phyloP scores from a whole-genome alignment of 2,113 vertebrate species.

The Leptocoma aspasia region DNA sequence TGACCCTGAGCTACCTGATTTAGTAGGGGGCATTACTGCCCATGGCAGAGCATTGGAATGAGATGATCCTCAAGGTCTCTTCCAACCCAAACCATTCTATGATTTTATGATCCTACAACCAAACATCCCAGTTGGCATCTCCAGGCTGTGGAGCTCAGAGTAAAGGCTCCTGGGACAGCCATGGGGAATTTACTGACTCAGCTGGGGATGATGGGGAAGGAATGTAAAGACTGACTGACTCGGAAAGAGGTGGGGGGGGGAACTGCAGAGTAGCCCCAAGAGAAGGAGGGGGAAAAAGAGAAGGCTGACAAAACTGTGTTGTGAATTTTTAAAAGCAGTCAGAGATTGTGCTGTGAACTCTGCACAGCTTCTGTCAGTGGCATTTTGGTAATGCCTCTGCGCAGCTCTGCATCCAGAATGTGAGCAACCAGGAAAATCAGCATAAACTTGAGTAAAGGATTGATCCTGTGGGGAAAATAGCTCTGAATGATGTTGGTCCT shows the following conservation, averaged over 20 bases:
- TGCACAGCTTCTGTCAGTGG: not conserved
- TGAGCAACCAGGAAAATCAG: not conserved
- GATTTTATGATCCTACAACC: not conserved
- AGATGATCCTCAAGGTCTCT: not conserved
- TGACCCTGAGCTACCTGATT: not conserved
- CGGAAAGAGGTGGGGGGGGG: fast-evolving
- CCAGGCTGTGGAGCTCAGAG: not conserved
- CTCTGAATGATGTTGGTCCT: not conserved
- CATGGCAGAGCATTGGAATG: not conserved
- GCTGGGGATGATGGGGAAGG: not conserved
- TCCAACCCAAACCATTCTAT: not conserved
- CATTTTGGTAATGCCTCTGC: not conserved
- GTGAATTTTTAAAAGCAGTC: not conserved
- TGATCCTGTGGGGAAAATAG: not conserved
- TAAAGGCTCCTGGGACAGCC: not conserved
- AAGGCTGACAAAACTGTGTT: not conserved
- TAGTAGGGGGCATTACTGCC: not conserved
- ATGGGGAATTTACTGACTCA: not conserved
- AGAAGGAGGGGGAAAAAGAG: not conserved
- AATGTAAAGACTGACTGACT: not conserved
- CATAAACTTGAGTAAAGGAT: not conserved
- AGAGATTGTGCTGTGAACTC: not conserved
- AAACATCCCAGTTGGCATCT: not conserved
- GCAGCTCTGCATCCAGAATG: not conserved
- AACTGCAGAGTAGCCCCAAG: not conserved